A percentile compares a stretch with the other conserved stretches of the same genome.
Conservation (phyloP, 2,113 vertebrate species). For the Ceyx melanurus region DNA sequence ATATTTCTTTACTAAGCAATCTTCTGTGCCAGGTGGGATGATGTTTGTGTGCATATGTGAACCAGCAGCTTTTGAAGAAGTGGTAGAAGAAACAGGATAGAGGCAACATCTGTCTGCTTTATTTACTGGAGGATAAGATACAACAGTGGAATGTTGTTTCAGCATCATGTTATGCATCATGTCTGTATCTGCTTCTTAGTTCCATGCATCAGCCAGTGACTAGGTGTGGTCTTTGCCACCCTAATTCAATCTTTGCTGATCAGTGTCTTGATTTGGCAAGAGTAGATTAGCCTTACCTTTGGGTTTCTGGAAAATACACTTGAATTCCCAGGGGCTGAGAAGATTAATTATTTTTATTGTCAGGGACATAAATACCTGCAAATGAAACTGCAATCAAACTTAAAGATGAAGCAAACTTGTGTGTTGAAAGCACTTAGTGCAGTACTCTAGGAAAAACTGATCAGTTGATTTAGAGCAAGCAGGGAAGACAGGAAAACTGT, state of each 20-base stretch:
- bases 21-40: not conserved
- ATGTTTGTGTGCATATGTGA: not conserved
- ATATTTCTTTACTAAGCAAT: not conserved
- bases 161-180: not conserved
- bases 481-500: not conserved
- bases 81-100: not conserved
- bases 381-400: not conserved
- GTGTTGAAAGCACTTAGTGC: not conserved
- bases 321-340: not conserved
- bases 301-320: not conserved
- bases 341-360: not conserved
- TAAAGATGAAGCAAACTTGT: not conserved
- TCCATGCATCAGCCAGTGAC: fast-evolving
- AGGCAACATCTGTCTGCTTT: not conserved
- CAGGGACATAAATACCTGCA: not conserved
- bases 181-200: not conserved
- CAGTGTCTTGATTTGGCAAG: not conserved
- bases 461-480: not conserved
- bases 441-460: not conserved
- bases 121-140: not conserved
- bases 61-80: not conserved
- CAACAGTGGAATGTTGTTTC: fast-evolving
- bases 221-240: not conserved
- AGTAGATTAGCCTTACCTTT: not conserved
- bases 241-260: not conserved